phyloP scores from a whole-genome alignment of 1,140 invertebrate species.

The Vanessa atalanta region DNA sequence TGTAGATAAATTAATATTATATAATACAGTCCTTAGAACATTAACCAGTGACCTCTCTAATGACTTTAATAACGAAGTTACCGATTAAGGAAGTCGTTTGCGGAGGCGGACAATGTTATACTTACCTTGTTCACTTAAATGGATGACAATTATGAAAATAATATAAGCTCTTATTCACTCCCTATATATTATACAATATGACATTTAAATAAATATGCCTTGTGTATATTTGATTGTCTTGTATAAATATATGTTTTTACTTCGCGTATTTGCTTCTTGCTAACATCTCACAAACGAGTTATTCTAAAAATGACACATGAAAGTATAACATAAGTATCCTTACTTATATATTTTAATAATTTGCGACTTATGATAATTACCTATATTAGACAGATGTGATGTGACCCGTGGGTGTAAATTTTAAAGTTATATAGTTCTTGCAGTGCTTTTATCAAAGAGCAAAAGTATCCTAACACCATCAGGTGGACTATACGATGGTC shows the following conservation, averaged over 20 bases:
- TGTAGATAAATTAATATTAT: neutral
- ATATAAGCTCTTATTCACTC: neutral
- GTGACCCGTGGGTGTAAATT: too few species aligned
- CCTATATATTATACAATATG: neutral
- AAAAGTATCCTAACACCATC: too few species aligned
- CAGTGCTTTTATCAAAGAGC: too few species aligned
- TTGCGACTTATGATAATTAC: too few species aligned
- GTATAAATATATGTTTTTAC: neutral
- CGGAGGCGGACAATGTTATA: slow-evolving; percentile 22
- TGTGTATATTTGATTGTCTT: neutral
- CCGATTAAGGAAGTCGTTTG: slow-evolving; percentile 22
- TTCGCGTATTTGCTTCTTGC: neutral
- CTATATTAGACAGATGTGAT: too few species aligned
- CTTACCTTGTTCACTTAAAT: slow-evolving; percentile 24
- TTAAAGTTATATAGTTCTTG: too few species aligned
- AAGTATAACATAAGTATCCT: too few species aligned
- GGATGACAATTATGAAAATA: slow-evolving; percentile 19
- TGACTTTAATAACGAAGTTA: slow-evolving; percentile 25
- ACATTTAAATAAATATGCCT: neutral
- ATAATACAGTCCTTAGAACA: neutral
- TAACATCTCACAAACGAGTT: too few species aligned
- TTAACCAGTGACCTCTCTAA: slow-evolving; percentile 19
- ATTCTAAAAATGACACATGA: too few species aligned
- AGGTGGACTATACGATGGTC: too few species aligned
- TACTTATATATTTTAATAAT: too few species aligned